Conservation (phyloP, 2,113 vertebrate genomes). For the Otocyon megalotis region DNA sequence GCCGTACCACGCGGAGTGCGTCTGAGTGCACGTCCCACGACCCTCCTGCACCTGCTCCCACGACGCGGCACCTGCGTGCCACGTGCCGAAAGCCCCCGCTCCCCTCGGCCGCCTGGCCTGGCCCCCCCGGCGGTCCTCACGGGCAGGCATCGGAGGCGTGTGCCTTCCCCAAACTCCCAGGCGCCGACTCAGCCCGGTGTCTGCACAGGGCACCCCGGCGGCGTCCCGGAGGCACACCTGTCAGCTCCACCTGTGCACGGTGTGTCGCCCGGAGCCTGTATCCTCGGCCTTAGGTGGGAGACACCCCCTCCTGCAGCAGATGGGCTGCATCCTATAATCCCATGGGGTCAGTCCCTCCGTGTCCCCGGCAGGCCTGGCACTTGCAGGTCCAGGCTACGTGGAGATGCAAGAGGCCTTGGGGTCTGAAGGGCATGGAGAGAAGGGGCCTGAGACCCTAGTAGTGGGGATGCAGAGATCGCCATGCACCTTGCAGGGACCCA, state of each 20-base stretch:
- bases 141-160: not conserved
- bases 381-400: rapidly evolving
- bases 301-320: not conserved
- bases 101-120: not conserved
- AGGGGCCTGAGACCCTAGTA: rapidly evolving
- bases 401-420: not conserved
- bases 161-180: not conserved
- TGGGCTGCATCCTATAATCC: not conserved
- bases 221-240: rapidly evolving
- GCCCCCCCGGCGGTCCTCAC: not conserved
- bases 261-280: rapidly evolving
- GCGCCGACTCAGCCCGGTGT: not conserved
- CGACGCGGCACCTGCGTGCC: not conserved
- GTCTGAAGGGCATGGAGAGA: not conserved
- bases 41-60: not conserved
- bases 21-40: not conserved
- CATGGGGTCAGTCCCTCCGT: not conserved
- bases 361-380: not conserved
- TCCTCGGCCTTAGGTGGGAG: not conserved
- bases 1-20: not conserved
- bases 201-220: not conserved
- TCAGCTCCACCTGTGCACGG: not conserved
- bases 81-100: not conserved
- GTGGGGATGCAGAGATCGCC: not conserved
- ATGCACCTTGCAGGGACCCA: not conserved